phyloP scores from a whole-genome alignment of 2,113 vertebrate genomes.

The Aleadryas rufinucha region DNA sequence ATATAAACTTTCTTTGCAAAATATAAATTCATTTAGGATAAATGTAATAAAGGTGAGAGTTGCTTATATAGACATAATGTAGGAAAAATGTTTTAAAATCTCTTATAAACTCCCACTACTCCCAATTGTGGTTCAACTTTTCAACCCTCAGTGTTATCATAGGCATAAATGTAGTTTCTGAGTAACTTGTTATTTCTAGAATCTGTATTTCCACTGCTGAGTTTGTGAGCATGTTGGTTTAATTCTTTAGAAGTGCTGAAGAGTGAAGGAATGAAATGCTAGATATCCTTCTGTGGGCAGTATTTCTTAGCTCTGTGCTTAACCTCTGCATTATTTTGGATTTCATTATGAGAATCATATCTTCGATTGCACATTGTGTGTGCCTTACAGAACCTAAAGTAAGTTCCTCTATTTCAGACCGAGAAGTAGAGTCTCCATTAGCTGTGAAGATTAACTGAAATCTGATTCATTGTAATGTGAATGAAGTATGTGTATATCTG shows the following conservation, averaged over 20 bases:
- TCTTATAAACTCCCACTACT: background rate
- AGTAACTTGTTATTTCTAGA: background rate
- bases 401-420: background rate
- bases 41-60: background rate
- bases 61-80: background rate
- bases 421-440: background rate
- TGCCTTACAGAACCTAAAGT: background rate
- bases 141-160: background rate
- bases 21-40: background rate
- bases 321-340: background rate
- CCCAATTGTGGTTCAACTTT: background rate
- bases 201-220: background rate
- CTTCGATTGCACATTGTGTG: background rate
- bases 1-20: background rate
- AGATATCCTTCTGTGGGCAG: background rate
- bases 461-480: background rate
- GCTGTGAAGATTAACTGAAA: background rate
- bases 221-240: background rate
- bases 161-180: background rate
- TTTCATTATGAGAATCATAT: background rate
- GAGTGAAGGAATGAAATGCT: background rate
- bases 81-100: background rate
- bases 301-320: background rate
- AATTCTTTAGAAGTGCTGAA: background rate
- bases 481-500: background rate